Conservation (phyloP, 2,888 invertebrate genomes). For the Rotaria socialis region DNA sequence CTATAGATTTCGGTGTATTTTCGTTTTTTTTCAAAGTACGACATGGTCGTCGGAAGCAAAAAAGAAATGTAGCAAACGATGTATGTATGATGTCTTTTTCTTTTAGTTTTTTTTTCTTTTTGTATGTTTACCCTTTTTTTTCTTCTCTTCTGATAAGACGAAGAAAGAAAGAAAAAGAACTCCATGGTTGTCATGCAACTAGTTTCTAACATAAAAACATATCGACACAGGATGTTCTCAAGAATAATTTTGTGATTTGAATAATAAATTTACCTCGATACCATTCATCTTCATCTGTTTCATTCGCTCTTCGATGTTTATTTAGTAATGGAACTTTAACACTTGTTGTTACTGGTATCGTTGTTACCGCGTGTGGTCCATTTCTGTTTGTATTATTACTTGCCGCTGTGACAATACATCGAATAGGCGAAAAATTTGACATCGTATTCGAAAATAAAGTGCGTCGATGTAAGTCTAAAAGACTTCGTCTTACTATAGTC, state of each 20-base stretch:
- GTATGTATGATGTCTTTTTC: not conserved
- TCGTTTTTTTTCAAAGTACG: conserved; percentile 21
- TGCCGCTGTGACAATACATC: conserved; percentile 13
- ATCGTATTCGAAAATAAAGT: not conserved
- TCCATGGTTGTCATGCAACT: not conserved
- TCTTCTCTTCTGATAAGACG: not conserved
- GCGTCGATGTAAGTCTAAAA: conserved; percentile 28
- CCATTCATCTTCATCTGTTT: not conserved
- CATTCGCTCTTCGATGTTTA: not conserved
- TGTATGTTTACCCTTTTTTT: not conserved
- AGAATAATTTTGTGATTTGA: not conserved
- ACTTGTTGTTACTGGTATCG: not conserved
- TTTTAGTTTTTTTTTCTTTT: not conserved
- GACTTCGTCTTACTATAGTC: not conserved
- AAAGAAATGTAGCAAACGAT: not conserved
- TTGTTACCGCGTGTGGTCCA: not conserved
- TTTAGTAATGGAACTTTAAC: not conserved
- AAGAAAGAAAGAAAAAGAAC: not conserved
- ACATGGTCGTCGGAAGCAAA: not conserved
- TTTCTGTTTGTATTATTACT: not conserved
- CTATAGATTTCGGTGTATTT: not conserved
- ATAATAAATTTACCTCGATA: conserved; percentile 11
- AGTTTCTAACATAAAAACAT: not conserved
- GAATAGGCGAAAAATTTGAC: not conserved
- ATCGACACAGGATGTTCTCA: not conserved